A percentile compares a stretch with the other conserved stretches of the same genome.
Conservation (phyloP, 2,113 vertebrate genomes). For the Apistogramma diplotaenia region DNA sequence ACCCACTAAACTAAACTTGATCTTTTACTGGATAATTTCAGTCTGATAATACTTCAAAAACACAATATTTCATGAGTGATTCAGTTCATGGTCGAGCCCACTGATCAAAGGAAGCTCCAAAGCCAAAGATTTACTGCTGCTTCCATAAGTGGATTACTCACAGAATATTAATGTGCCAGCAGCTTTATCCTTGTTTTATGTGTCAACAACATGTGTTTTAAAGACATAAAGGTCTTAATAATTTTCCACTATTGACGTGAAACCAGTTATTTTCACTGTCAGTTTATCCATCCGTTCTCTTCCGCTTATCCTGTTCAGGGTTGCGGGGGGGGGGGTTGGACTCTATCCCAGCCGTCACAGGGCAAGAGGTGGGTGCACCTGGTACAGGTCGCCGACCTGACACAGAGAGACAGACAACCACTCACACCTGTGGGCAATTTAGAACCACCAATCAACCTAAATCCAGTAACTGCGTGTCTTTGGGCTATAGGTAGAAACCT, state of each 20-base stretch:
- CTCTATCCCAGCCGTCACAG: no score
- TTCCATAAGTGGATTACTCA: not conserved
- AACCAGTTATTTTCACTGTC: not conserved
- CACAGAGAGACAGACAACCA: no score
- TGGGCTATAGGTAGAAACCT: no score
- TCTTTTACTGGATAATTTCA: not conserved
- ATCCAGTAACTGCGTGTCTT: no score
- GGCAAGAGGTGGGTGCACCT: no score
- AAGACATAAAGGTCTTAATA: not conserved
- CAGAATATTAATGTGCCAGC: not conserved
- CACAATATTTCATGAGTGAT: not conserved
- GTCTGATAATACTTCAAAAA: not conserved
- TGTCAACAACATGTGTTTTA: not conserved
- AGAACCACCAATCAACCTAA: no score
- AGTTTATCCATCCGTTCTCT: no score
- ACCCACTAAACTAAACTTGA: not conserved
- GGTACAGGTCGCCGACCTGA: no score
- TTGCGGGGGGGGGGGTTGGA: no score
- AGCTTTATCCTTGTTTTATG: not conserved
- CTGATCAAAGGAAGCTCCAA: not conserved
- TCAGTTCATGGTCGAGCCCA: rapidly evolving
- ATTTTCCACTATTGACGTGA: not conserved
- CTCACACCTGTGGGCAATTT: no score
- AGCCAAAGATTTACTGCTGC: not conserved
- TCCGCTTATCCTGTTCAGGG: no score